phyloP scores from a whole-genome alignment of 37 sponge, comb jelly and placozoan species.

The Spongilla lacustris region DNA sequence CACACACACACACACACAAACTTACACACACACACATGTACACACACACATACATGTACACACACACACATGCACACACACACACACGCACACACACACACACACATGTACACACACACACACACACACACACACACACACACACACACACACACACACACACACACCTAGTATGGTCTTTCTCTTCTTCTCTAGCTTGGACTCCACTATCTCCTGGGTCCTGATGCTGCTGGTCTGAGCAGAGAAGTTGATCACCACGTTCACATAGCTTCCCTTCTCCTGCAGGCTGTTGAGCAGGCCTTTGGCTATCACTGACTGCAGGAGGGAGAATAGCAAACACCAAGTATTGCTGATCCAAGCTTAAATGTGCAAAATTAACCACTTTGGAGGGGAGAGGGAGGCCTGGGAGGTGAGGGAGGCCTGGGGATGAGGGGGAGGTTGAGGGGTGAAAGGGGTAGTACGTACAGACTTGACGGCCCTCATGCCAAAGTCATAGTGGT shows the following conservation, averaged over 20 bases:
- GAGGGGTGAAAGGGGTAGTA: background rate
- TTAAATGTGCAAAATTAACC: too few relatives aligned
- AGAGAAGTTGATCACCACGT: slow-evolving; percentile 94
- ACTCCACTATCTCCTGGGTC: slow-evolving; percentile 98
- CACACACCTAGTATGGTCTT: slow-evolving; percentile 94
- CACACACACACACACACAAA: too few relatives aligned
- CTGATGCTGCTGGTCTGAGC: slow-evolving; percentile 95
- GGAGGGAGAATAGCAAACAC: background rate
- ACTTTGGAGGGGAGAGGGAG: too few relatives aligned
- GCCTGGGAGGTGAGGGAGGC: too few relatives aligned
- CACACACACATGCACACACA: slow-evolving; percentile 18
- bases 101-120: background rate
- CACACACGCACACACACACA: background rate
- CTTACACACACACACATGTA: slow-evolving; percentile 8
- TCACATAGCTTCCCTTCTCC: slow-evolving; percentile 70
- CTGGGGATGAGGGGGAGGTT: too few relatives aligned
- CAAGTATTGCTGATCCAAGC: too few relatives aligned
- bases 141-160: slow-evolving; percentile 12
- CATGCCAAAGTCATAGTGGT: slow-evolving; percentile 99
- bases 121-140: slow-evolving; percentile 18
- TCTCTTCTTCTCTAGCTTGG: slow-evolving; percentile 98
- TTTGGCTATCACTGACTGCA: slow-evolving; percentile 94
- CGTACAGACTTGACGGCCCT: slow-evolving; percentile 96
- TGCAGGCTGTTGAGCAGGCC: slow-evolving; percentile 76
- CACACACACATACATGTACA: slow-evolving; percentile 15